Evolutionary conservation across 2,113 vertebrate species (phyloP).

Genomic region (Oophaga pumilio): DNA sequence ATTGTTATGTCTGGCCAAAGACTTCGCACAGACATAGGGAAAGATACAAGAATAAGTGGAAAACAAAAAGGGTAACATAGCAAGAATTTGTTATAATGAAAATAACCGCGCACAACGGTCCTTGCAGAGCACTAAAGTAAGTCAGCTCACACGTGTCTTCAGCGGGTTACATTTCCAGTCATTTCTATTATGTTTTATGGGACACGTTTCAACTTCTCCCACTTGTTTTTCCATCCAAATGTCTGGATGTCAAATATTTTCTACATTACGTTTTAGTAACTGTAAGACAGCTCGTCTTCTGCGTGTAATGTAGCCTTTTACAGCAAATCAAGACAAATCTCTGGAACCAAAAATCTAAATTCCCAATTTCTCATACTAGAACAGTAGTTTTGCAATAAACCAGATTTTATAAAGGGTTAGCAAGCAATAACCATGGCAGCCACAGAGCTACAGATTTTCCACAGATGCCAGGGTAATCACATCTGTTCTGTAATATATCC

Average conservation of each 20-base stretch:
- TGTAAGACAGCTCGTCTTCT: not conserved
- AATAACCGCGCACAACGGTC: not conserved
- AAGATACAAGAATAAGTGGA: not conserved
- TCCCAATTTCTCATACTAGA: slow-evolving; percentile 36
- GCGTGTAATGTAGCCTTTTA: slow-evolving; percentile 3
- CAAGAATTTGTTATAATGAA: not conserved
- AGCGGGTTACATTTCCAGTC: not conserved
- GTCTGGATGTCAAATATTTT: slow-evolving; percentile 8
- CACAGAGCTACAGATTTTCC: slow-evolving; percentile 2
- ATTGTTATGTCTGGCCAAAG: not conserved
- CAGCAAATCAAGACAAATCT: slow-evolving; percentile 30
- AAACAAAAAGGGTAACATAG: not conserved
- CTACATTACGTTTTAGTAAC: slow-evolving; percentile 2
- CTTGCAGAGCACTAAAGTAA: not conserved
- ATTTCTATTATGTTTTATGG: not conserved
- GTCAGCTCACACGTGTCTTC: not conserved
- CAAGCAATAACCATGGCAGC: not conserved
- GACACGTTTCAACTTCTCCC: not conserved
- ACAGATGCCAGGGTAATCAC: not conserved
- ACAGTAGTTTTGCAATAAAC: not conserved
- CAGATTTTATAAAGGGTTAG: slow-evolving; percentile 6
- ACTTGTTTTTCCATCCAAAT: slow-evolving; percentile 24
- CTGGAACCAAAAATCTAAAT: slow-evolving; percentile 27
- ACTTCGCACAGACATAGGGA: not conserved
- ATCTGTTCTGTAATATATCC: slow-evolving; percentile 27